These are phyloP conservation scores for Helobdella robusta DNA, from an alignment of 2,888 invertebrate genomes.

Conservation along the genomic window DNA sequence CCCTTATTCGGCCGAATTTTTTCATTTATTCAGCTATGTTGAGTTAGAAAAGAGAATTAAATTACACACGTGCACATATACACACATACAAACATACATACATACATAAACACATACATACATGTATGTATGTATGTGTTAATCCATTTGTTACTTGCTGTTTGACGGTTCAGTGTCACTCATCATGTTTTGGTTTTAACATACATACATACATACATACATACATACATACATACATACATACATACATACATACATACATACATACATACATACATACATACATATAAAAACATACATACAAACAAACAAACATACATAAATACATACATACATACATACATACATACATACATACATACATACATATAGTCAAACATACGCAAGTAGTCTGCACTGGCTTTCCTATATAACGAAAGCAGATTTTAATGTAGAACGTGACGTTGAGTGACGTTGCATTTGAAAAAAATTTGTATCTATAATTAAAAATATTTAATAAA, in stretches of 20 bases:
- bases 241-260: not conserved
- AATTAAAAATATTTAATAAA: not conserved
- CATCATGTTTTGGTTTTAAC: not conserved
- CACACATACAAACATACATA: too few species aligned
- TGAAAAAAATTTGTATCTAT: not conserved
- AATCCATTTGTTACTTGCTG: too few species aligned
- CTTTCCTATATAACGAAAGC: not conserved
- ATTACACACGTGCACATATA: too few species aligned
- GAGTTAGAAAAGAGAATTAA: too few species aligned
- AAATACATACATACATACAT: slow-evolving; percentile 1
- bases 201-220: not conserved
- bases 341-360: too few species aligned
- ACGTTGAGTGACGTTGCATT: not conserved
- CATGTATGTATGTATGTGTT: too few species aligned
- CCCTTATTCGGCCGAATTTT: too few species aligned
- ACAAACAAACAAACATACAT: too few species aligned
- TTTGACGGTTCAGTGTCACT: too few species aligned
- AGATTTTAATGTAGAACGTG: not conserved
- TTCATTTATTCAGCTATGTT: too few species aligned
- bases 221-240: not conserved
- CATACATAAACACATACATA: too few species aligned
- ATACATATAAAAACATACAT: not conserved
- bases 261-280: slow-evolving; percentile 5
- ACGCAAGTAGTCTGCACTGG: not conserved
- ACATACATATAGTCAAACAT: slow-evolving; percentile 3